Conservation (phyloP, 2,797 vertebrate genomes). For the Fringilla coelebs region DNA sequence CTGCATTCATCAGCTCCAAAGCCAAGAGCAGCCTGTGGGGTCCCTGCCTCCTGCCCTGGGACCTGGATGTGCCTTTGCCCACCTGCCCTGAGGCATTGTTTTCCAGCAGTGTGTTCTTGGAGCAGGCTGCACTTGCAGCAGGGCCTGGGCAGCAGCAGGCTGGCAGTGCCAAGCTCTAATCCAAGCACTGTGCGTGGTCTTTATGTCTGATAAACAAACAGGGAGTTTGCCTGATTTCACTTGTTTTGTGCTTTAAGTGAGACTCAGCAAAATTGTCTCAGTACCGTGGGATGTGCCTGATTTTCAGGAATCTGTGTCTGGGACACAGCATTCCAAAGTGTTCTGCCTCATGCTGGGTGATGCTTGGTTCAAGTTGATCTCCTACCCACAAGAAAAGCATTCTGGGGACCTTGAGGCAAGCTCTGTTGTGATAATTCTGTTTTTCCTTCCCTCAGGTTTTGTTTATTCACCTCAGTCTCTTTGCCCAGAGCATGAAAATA, state of each 20-base stretch:
- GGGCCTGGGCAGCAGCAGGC: background rate
- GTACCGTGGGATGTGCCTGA: background rate
- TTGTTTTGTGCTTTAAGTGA: background rate
- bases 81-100: background rate
- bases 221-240: background rate
- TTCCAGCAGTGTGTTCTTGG: background rate
- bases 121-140: slow-evolving; percentile 16
- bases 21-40: slow-evolving; percentile 3
- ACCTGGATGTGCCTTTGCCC: background rate
- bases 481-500: background rate
- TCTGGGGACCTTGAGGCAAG: background rate
- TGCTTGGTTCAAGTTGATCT: background rate
- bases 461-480: background rate
- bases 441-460: background rate
- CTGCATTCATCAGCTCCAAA: background rate
- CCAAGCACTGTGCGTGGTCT: background rate
- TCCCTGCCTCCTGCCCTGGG: background rate
- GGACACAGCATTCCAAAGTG: background rate
- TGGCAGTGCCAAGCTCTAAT: slow-evolving; percentile 16
- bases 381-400: background rate
- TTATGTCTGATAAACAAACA: slow-evolving; percentile 11
- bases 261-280: background rate
- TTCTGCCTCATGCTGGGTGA: background rate
- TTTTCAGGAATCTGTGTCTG: slow-evolving; percentile 1
- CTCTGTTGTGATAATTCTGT: background rate